Base-by-base conservation (phyloP, 1,140 invertebrate species). In the Atta colombica region DNA sequence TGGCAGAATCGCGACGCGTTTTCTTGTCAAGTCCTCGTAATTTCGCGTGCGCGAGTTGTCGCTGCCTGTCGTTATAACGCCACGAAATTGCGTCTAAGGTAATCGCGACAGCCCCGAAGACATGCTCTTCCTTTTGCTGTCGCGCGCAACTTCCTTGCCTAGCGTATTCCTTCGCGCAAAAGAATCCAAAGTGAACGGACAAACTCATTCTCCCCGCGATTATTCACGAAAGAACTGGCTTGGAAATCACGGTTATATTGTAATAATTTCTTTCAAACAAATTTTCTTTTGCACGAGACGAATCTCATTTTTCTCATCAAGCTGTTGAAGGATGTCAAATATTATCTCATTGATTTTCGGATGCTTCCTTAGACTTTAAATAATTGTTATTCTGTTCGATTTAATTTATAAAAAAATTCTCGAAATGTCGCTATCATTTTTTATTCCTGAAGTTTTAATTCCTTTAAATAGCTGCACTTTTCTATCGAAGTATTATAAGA, bases 1-100 rank as follows among this genome's bases (percentile, higher is more conserved):
- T 31, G 16, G 16, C 65, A 35, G 31, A 81, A 60, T 65, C 49
- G 55, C 55, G 12, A 21, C 14, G 31, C 6, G 51, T 28, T 81
- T 81, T 81, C 35, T 45, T n/a, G 51, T 71, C 35, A 60, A 71
- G 51, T 71, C 55, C 39, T 81, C 51, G 53, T 81, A 71, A 71
- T 71, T 81, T 58, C 65, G 21, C 31, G 51, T 39, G 31, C 78
- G 51, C 78, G 51, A 81, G 35, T 81, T 81, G 49, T 12, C 61
- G 61, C n/a, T 31, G 31, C 12, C 35, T 28, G 75, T 63, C 35
- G 25, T 78, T 78, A 49, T 69, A 58, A 58, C 51, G 66, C 16
- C 31, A 25, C 35, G 21, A 10, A 45, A 55, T 71, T 71, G n/a
- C 61, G 25, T n/a, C 18, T 16, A 8, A 55, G 31, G 63, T 66